A percentile compares a stretch with the other conserved stretches of the same genome.
Conservation (phyloP, 2,113 vertebrate species). For the Shinisaurus crocodilurus region DNA sequence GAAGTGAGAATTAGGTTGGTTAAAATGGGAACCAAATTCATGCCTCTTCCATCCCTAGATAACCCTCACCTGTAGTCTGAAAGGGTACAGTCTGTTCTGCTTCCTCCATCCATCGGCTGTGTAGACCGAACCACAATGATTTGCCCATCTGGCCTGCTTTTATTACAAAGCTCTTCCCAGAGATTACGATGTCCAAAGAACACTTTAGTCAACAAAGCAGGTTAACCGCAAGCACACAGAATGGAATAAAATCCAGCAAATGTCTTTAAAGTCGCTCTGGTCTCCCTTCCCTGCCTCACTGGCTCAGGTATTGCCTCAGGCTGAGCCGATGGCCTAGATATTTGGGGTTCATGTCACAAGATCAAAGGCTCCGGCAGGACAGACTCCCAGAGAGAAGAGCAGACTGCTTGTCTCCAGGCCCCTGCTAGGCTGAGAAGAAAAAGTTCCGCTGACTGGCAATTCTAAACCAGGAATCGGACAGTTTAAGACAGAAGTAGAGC, state of each 20-base stretch:
- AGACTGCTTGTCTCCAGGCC: background rate
- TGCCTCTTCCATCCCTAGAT: background rate
- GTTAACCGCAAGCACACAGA: background rate
- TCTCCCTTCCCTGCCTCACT: background rate
- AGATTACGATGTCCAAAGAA: background rate
- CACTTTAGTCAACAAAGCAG: background rate
- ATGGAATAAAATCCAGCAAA: background rate
- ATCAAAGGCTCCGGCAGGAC: background rate
- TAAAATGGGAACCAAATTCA: too few species aligned
- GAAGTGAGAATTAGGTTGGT: too few species aligned
- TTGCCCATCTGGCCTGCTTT: background rate
- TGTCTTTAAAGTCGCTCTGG: rapidly evolving
- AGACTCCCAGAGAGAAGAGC: background rate
- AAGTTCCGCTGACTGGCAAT: background rate
- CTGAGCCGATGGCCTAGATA: background rate
- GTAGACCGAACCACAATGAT: background rate
- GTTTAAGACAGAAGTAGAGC: background rate
- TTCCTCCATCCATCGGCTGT: too few species aligned
- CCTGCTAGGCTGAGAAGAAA: background rate
- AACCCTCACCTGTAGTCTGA: background rate
- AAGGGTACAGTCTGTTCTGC: rapidly evolving
- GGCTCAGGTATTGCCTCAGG: background rate
- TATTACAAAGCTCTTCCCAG: too few species aligned
- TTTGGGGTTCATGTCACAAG: background rate
- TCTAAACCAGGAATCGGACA: background rate